These are phyloP conservation scores for Bolborhynchus lineola DNA, from an alignment of 2,113 vertebrate genomes.

Conservation along the genomic window DNA sequence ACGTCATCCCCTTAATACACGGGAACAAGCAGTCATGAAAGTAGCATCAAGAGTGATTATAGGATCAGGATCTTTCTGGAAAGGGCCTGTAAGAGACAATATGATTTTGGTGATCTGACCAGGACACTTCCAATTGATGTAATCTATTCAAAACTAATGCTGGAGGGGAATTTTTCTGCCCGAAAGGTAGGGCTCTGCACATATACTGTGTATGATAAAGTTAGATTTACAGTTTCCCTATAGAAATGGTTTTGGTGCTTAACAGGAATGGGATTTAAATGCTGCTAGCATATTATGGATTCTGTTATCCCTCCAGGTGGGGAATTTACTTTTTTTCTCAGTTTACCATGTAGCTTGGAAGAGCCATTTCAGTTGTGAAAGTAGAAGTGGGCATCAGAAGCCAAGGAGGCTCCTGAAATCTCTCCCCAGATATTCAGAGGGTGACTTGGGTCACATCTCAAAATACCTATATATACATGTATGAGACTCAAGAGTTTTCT, in stretches of 20 bases:
- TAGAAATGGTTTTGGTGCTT: slow-evolving; percentile 68
- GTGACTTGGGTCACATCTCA: neutral
- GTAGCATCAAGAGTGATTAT: neutral
- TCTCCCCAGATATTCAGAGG: neutral
- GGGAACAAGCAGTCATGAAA: slow-evolving; percentile 85
- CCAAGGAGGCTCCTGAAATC: slow-evolving; percentile 37
- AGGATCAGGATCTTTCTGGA: slow-evolving; percentile 19
- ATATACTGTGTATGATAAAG: slow-evolving; percentile 55
- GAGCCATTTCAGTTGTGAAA: slow-evolving; percentile 49
- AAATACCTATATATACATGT: neutral
- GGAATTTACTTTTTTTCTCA: slow-evolving; percentile 45
- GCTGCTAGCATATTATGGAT: slow-evolving; percentile 67
- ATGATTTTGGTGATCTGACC: neutral
- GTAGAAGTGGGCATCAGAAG: slow-evolving; percentile 38
- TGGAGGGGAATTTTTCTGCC: slow-evolving; percentile 50
- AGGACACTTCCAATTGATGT: slow-evolving; percentile 14
- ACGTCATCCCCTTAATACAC: slow-evolving; percentile 90
- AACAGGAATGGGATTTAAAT: slow-evolving; percentile 60
- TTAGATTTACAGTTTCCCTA: slow-evolving; percentile 51
- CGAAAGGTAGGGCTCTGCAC: slow-evolving; percentile 43
- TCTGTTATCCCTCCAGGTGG: slow-evolving; percentile 33
- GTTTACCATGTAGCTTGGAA: slow-evolving; percentile 63
- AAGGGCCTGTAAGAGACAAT: slow-evolving; percentile 25
- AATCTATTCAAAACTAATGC: slow-evolving; percentile 39
- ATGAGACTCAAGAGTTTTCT: slow-evolving; percentile 10